Percentiles rank a stretch among this genome's conserved stretches.
Conservation (phyloP, 2,888 invertebrate species). For the Eugnorisma glareosa region DNA sequence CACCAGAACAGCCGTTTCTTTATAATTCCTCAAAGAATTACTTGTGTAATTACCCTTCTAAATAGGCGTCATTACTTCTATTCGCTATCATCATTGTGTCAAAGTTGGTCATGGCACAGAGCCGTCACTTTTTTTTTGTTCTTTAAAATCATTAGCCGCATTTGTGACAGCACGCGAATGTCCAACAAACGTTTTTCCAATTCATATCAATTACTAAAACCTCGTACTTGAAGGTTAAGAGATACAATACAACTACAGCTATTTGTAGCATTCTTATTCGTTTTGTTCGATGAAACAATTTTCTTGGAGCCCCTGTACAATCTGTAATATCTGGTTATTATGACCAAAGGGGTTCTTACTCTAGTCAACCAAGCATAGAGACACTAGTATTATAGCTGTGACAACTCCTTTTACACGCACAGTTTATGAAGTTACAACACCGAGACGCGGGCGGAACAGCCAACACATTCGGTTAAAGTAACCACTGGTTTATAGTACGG, state of each 20-base stretch:
- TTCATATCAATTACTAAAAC: slow-evolving; percentile 59
- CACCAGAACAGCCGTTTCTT: slow-evolving; percentile 29
- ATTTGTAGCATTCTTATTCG: not conserved
- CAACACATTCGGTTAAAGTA: slow-evolving; percentile 52
- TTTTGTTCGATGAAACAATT: slow-evolving; percentile 7
- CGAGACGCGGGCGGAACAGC: slow-evolving; percentile 29
- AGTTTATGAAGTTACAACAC: slow-evolving; percentile 20
- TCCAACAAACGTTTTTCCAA: slow-evolving; percentile 52
- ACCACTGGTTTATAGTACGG: slow-evolving; percentile 71
- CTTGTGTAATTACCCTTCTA: slow-evolving; percentile 33
- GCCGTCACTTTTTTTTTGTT: slow-evolving; percentile 74
- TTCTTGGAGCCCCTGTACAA: not conserved
- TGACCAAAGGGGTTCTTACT: not conserved
- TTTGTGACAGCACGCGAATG: slow-evolving; percentile 72
- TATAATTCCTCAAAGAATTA: slow-evolving; percentile 30
- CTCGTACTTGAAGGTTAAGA: slow-evolving; percentile 50
- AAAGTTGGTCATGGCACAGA: slow-evolving; percentile 66
- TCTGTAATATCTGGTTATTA: not conserved
- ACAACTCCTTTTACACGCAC: slow-evolving; percentile 13
- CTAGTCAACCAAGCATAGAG: slow-evolving; percentile 8
- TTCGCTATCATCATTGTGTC: slow-evolving; percentile 55
- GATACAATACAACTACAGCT: slow-evolving; percentile 17
- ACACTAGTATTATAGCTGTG: slow-evolving; percentile 10
- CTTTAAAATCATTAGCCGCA: slow-evolving; percentile 75
- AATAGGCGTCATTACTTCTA: slow-evolving; percentile 47